phyloP scores from a whole-genome alignment of 1,140 invertebrate genomes.

The Tachypleus tridentatus region DNA sequence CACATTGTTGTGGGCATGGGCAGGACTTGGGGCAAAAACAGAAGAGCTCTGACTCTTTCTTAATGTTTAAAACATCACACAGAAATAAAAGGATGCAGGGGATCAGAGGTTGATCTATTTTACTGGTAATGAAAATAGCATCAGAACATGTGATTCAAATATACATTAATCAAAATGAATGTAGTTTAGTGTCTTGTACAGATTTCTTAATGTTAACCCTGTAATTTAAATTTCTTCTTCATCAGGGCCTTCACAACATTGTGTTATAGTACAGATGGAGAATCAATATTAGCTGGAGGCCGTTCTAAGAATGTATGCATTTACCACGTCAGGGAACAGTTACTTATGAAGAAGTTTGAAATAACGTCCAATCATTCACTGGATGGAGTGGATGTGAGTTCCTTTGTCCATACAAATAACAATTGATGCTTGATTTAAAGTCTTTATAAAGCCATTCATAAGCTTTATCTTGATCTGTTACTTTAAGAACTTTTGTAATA shows the following conservation, averaged over 20 bases:
- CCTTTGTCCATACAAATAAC: background rate
- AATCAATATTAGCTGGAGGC: constrained; percentile 75
- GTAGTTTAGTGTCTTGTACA: too few relatives aligned
- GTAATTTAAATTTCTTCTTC: constrained; percentile 26
- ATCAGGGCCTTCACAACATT: constrained; percentile 74
- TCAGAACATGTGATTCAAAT: too few relatives aligned
- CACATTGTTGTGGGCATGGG: too few relatives aligned
- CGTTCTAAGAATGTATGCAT: constrained; percentile 89
- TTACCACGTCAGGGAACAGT: constrained; percentile 59
- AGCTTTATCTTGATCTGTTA: constrained; percentile 8
- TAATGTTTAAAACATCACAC: too few relatives aligned
- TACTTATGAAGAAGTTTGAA: constrained; percentile 82
- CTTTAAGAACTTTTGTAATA: background rate
- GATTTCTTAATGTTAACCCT: too few relatives aligned
- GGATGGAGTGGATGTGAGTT: constrained; percentile 78
- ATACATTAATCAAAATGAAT: too few relatives aligned
- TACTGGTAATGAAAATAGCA: too few relatives aligned
- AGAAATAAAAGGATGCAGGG: too few relatives aligned
- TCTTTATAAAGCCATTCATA: constrained; percentile 2
- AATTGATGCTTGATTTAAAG: constrained; percentile 3
- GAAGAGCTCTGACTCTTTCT: too few relatives aligned
- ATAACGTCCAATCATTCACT: constrained; percentile 88
- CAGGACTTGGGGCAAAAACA: too few relatives aligned
- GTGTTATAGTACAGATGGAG: constrained; percentile 85
- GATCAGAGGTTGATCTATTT: background rate